Evolutionary conservation across 1,140 invertebrate genomes (phyloP).

Genomic region (Hetaerina americana): DNA sequence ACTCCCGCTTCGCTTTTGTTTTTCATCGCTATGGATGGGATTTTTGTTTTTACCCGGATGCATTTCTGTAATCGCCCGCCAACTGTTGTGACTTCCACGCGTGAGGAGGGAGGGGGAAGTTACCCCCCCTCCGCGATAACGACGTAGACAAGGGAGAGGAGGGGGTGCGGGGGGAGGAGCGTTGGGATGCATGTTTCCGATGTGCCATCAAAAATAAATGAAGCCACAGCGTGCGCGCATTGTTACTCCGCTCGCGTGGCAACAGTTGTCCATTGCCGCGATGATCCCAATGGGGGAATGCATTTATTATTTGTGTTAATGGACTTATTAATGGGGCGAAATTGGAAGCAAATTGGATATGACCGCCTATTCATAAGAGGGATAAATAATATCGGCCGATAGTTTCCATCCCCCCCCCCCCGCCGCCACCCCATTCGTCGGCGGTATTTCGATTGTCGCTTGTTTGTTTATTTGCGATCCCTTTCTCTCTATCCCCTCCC

Average conservation of each 20-base stretch:
- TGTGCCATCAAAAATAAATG: not conserved
- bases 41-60: not conserved
- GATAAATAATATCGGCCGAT: not conserved
- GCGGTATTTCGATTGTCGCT: not conserved
- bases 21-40: not conserved
- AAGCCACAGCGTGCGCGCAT: not conserved
- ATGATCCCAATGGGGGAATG: not conserved
- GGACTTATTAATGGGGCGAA: not conserved
- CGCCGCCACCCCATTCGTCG: too few relatives aligned
- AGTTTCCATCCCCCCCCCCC: not conserved
- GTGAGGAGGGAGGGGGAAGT: not conserved
- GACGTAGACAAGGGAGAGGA: too few relatives aligned
- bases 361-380: not conserved
- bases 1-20: not conserved
- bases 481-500: too few relatives aligned
- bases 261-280: not conserved
- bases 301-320: slow-evolving; percentile 1
- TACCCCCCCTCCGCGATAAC: not conserved
- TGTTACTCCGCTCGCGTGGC: not conserved
- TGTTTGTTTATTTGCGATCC: not conserved
- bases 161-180: too few relatives aligned
- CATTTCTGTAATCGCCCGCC: not conserved
- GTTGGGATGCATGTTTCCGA: too few relatives aligned
- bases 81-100: not conserved
- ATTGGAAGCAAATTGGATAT: not conserved